Conservation (phyloP, 2,888 invertebrate species). For the Drosophila stalkeri region DNA sequence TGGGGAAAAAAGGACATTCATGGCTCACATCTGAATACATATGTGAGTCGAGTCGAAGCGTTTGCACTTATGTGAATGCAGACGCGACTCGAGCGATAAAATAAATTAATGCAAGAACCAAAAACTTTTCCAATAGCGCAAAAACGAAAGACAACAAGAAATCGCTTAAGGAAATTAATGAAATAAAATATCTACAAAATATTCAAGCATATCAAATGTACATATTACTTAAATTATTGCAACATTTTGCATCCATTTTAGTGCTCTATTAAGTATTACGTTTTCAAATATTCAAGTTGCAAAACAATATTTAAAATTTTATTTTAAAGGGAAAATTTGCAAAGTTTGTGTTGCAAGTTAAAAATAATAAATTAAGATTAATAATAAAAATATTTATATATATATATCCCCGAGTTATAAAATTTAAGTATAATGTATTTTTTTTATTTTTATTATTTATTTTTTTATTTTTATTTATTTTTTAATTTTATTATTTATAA, state of each 20-base stretch:
- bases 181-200: slow-evolving; percentile 14
- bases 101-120: slow-evolving; percentile 12
- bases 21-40: slow-evolving; percentile 19
- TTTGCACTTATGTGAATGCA: slow-evolving; percentile 25
- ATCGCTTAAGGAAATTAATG: slow-evolving; percentile 52
- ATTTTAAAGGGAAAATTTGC: too few species aligned
- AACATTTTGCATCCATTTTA: background rate
- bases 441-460: too few species aligned
- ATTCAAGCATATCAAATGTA: background rate
- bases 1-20: slow-evolving; percentile 38
- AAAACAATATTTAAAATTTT: too few species aligned
- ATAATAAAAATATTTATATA: too few species aligned
- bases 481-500: too few species aligned
- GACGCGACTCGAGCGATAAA: slow-evolving; percentile 16
- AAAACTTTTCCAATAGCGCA: slow-evolving; percentile 1
- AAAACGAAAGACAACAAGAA: background rate
- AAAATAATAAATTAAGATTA: too few species aligned
- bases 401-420: too few species aligned
- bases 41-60: slow-evolving; percentile 24
- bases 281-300: too few species aligned
- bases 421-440: too few species aligned
- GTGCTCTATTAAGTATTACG: too few species aligned
- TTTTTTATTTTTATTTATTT: too few species aligned
- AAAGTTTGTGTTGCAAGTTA: too few species aligned
- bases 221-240: background rate